phyloP scores from a whole-genome alignment of 2,113 vertebrate species.

The Ochotona princeps region DNA sequence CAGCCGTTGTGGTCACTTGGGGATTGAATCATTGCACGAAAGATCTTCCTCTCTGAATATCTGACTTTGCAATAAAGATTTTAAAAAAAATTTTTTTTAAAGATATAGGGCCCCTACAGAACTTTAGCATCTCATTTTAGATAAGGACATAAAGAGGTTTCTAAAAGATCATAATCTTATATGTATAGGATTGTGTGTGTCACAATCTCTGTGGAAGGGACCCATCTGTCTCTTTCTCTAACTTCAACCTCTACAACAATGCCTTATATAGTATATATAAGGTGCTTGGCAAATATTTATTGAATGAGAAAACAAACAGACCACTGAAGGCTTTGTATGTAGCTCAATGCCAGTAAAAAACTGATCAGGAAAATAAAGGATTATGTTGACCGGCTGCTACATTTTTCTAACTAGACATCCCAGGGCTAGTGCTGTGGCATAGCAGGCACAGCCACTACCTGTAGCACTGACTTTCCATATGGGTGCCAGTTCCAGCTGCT shows the following conservation, averaged over 20 bases:
- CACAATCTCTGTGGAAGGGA: neutral
- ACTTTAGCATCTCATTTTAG: neutral
- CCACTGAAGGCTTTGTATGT: neutral
- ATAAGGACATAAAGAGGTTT: neutral
- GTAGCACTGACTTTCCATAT: too few relatives aligned
- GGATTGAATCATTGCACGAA: too few relatives aligned
- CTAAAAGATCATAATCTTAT: neutral
- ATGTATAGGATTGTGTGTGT: neutral
- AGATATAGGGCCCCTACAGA: neutral
- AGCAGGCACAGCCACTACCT: too few relatives aligned
- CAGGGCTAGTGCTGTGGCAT: neutral
- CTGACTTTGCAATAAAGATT: too few relatives aligned
- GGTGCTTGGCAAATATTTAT: neutral
- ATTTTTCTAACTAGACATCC: neutral
- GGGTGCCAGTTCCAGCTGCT: too few relatives aligned
- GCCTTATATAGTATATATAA: neutral
- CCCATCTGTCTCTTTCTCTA: neutral
- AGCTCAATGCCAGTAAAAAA: neutral
- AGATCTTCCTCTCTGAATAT: too few relatives aligned
- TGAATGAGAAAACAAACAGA: slow-evolving; percentile 31
- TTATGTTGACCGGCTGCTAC: neutral
- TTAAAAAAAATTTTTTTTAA: neutral
- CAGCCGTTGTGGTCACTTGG: too few relatives aligned
- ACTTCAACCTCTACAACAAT: neutral
- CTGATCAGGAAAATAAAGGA: neutral